phyloP scores from a whole-genome alignment of 2,113 vertebrate genomes.

The Dascyllus trimaculatus region DNA sequence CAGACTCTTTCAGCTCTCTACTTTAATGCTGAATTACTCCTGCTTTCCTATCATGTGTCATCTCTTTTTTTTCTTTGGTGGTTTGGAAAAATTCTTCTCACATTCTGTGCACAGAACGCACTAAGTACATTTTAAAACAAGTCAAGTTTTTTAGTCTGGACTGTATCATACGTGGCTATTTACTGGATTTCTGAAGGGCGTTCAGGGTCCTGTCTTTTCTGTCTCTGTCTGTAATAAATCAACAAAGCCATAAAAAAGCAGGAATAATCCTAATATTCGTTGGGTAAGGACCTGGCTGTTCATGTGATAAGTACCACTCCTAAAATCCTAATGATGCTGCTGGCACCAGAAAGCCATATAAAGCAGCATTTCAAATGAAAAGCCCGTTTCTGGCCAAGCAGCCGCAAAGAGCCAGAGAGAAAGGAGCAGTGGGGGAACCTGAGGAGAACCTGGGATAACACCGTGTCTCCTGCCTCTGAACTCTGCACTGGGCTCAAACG shows the following conservation, averaged over 20 bases:
- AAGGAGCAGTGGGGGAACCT: conserved; percentile 57
- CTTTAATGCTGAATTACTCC: conserved; percentile 1
- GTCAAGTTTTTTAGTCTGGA: neutral
- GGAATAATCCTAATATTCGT: conserved; percentile 66
- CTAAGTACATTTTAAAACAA: conserved; percentile 8
- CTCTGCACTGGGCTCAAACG: conserved; percentile 53
- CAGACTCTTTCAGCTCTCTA: neutral
- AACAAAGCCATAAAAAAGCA: conserved; percentile 37
- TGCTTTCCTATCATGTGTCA: conserved; percentile 26
- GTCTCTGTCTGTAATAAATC: conserved; percentile 51
- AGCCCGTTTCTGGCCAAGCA: conserved; percentile 51
- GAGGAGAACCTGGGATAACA: conserved; percentile 60
- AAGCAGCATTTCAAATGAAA: conserved; percentile 67
- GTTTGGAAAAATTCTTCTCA: conserved; percentile 17
- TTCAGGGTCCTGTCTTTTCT: conserved; percentile 19
- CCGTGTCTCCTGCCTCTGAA: conserved; percentile 70
- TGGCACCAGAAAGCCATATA: conserved; percentile 71
- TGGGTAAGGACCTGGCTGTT: conserved; percentile 69
- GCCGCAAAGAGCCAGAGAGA: conserved; percentile 41
- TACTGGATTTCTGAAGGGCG: conserved; percentile 20
- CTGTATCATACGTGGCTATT: conserved; percentile 5
- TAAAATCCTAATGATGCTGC: conserved; percentile 78
- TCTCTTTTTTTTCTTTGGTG: conserved; percentile 12
- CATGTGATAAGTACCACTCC: conserved; percentile 77
- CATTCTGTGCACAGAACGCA: conserved; percentile 6